Base-by-base conservation (phyloP, 1,140 invertebrate species). In the Drosophila subobscura region DNA sequence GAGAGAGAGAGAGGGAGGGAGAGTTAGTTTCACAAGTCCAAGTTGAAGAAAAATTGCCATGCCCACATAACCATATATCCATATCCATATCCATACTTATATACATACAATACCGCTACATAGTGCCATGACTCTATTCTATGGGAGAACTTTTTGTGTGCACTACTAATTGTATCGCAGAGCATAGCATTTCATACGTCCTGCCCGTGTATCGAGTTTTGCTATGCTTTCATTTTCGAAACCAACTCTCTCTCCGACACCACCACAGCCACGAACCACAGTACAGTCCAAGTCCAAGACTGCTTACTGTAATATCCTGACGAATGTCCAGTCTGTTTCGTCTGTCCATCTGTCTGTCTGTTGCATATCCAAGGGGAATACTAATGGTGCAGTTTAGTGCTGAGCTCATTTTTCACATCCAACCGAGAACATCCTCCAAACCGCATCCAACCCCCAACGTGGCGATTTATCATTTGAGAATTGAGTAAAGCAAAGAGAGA, bases 121-220 rank as follows among this genome's bases (percentile, higher is more conserved):
- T 59, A 76, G 51, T 73, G 57, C 56, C 78, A 81, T 81, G 47
- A 75, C 45, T 61, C 77, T 72, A 63, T 14, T 27, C 5, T 75
- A 60, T 77, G 70, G 74, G 85, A 60, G 54, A 71, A 65, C 74
- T 41, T 79, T 77, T 70, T 72, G 46, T 79, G 72, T 64, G 61
- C 65, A 77, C 67, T 63, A 63, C 67, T 60, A 72, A 68, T 85
- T 72, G 51, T 50, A 80, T 66, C 51, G 74, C 64, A 84, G 71
- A 85, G 75, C 60, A 59, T 85, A 84, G 79, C 16, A 37, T 37
- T 37, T 10, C 33, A 37, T 37, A 37, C 68, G 64, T 68, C 58
- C 63, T 46, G 64, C 37, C 33, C 45, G 55, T 65, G 47, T 79
- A 72, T 57, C 72, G 80, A 73, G 65, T 72, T 37, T 89, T 85